phyloP scores from a whole-genome alignment of 2,888 invertebrate genomes.

The Ormia ochracea region DNA sequence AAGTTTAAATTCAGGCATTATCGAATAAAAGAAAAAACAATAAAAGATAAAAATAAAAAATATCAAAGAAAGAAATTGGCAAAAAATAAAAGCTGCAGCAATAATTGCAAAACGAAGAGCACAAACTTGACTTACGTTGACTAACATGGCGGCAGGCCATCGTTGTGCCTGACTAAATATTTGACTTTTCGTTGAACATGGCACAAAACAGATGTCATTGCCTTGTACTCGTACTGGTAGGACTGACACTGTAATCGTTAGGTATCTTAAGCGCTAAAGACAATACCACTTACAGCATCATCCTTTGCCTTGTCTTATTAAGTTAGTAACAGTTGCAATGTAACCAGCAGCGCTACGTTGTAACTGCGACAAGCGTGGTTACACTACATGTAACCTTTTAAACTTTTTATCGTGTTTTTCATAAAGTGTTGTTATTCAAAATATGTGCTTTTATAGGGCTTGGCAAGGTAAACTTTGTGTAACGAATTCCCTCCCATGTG shows the following conservation, averaged over 20 bases:
- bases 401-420: no score
- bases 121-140: conserved; percentile 55
- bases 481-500: no score
- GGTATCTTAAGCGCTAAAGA: conserved; percentile 44
- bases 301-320: conserved; percentile 37
- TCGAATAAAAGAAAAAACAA: not conserved
- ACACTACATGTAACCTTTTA: not conserved
- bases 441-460: no score
- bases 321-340: conserved; percentile 16
- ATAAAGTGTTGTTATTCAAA: no score
- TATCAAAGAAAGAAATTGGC: not conserved
- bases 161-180: conserved; percentile 11
- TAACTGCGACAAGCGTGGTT: not conserved
- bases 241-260: not conserved
- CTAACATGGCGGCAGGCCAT: conserved; percentile 12
- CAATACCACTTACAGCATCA: conserved; percentile 43
- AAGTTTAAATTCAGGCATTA: not conserved
- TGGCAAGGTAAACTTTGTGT: no score
- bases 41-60: not conserved
- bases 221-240: conserved; percentile 9
- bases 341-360: not conserved
- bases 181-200: conserved; percentile 42
- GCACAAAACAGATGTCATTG: conserved; percentile 56
- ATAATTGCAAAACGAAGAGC: conserved; percentile 40
- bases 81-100: not conserved